These are phyloP conservation scores for Helicoverpa zea DNA, from an alignment of 1,140 invertebrate species.

Conservation along the genomic window DNA sequence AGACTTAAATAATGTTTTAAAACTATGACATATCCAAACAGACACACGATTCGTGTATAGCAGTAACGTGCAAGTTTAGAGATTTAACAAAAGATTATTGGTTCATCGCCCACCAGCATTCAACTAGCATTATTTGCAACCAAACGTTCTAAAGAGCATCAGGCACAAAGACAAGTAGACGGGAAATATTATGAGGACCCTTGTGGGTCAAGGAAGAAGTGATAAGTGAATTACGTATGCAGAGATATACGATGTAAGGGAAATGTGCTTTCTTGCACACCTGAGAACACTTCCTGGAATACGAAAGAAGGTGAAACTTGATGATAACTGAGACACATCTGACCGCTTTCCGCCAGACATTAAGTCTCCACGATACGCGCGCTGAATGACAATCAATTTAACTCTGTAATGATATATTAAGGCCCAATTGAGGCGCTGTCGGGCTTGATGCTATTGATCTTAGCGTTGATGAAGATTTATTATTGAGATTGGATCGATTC, in stretches of 20 bases:
- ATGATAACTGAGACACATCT: constrained; percentile 58
- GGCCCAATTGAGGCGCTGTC: constrained; percentile 9
- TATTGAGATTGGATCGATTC: background rate
- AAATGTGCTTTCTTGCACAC: constrained; percentile 59
- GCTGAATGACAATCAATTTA: constrained; percentile 60
- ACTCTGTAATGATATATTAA: constrained; percentile 12
- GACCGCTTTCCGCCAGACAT: constrained; percentile 64
- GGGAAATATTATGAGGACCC: background rate
- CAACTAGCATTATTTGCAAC: background rate
- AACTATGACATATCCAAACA: constrained; percentile 10
- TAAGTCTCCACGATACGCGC: constrained; percentile 55
- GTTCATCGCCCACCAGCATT: constrained; percentile 32
- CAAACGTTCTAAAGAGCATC: background rate
- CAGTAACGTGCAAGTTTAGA: constrained; percentile 36
- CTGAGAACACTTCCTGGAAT: constrained; percentile 68
- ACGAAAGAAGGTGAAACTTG: constrained; percentile 76
- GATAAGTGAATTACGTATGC: constrained; percentile 48
- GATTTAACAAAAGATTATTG: constrained; percentile 21
- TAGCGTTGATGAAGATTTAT: background rate
- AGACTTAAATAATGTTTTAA: background rate
- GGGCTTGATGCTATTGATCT: background rate
- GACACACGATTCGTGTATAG: constrained; percentile 5
- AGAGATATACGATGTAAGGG: constrained; percentile 44
- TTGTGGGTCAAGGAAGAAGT: constrained; percentile 38
- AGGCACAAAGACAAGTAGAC: background rate